These are phyloP conservation scores for Sinopyrophorus schimmeli DNA, from an alignment of 2,888 invertebrate species.

Conservation along the genomic window DNA sequence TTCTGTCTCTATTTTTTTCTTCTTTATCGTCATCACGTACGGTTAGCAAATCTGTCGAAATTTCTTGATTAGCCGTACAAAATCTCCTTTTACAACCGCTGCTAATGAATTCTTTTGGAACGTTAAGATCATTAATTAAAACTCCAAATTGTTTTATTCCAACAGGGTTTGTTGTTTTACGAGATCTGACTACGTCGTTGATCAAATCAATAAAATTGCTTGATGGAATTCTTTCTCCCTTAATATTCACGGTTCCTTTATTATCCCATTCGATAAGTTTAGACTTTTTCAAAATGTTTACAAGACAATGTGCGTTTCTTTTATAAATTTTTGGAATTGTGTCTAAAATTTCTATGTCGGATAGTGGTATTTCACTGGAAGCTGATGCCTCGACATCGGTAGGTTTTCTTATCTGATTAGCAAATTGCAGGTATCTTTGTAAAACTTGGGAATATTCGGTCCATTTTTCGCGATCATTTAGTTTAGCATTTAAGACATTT, in stretches of 20 bases:
- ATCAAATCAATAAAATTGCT: not conserved
- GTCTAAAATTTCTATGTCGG: not conserved
- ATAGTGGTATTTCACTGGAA: too few species aligned
- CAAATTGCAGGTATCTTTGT: constrained; percentile 5
- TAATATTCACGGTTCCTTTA: not conserved
- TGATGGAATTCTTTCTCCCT: not conserved
- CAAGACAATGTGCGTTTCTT: not conserved
- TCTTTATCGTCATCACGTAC: too few species aligned
- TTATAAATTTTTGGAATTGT: constrained; percentile 1
- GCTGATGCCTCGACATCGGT: not conserved
- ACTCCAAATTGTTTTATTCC: not conserved
- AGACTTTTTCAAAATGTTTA: not conserved
- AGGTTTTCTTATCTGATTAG: not conserved
- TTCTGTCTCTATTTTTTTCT: too few species aligned
- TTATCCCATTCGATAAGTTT: not conserved
- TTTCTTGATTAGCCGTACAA: too few species aligned
- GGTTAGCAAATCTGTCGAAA: too few species aligned
- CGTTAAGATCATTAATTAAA: not conserved
- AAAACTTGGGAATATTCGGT: constrained; percentile 3
- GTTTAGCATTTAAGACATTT: not conserved
- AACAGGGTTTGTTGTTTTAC: not conserved
- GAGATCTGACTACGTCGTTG: not conserved
- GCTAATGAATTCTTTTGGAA: not conserved
- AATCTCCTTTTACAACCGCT: too few species aligned
- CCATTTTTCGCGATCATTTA: constrained; percentile 3